Evolutionary conservation across 2,888 invertebrate species (phyloP).

Genomic region (Bhutanitis thaidina): DNA sequence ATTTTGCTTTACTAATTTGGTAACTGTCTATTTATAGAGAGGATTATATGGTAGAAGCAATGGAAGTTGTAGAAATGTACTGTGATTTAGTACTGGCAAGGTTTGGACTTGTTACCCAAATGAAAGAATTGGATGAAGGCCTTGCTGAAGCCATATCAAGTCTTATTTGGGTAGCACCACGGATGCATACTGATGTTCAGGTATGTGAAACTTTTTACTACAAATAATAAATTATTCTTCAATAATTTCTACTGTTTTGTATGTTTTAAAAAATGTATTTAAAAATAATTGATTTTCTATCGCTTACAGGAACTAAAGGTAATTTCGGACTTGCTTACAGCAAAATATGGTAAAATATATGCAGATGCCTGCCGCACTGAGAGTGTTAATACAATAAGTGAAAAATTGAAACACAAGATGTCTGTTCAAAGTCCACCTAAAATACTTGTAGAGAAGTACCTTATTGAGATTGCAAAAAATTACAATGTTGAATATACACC

Average conservation of each 20-base stretch:
- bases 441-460: conserved; percentile 93
- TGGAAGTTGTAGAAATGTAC: conserved; percentile 99
- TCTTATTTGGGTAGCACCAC: conserved; percentile 97
- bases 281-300: background rate
- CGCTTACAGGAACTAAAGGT: conserved; percentile 82
- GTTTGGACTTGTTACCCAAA: conserved; percentile 97
- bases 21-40: conserved; percentile 80
- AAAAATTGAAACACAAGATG: conserved; percentile 95
- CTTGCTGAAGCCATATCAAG: conserved; percentile 97
- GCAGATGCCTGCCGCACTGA: conserved; percentile 93
- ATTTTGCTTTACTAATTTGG: too few relatives aligned
- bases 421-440: conserved; percentile 97
- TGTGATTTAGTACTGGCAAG: conserved; percentile 97
- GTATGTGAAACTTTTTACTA: too few relatives aligned
- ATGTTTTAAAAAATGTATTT: too few relatives aligned
- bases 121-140: conserved; percentile 97
- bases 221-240: too few relatives aligned
- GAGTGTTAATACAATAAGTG: conserved; percentile 88
- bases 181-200: conserved; percentile 91
- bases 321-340: conserved; percentile 92
- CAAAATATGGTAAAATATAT: conserved; percentile 97
- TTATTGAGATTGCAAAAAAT: conserved; percentile 97
- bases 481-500: conserved; percentile 97
- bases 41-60: conserved; percentile 99
- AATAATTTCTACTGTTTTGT: too few relatives aligned